Evolutionary conservation across 2,797 vertebrate species (phyloP), one percentile per base, ranked within the genome.

Genomic region (Parambassis ranga): DNA sequence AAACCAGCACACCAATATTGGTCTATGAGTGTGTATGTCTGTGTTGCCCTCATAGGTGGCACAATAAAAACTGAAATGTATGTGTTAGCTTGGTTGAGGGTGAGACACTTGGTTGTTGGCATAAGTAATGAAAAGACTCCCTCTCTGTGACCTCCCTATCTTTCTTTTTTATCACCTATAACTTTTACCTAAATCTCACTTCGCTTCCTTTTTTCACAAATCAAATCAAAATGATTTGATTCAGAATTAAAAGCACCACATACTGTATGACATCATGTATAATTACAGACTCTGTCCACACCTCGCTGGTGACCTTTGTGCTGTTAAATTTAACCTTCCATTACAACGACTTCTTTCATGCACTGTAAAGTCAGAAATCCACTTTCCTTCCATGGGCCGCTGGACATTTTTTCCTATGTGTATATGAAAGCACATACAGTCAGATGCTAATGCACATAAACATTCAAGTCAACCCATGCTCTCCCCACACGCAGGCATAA

Each of bases 81-180:
- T 68, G 55, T 50, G 66, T 63, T 52, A 35, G 57, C 59, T 79
- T 66, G 63, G 58, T 81, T 49, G 70, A 48, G 32, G 59, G 62
- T 56, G 70, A 52, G 48, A 76, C 61, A 59, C 64, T 77, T 75
- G 60, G 61, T 57, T 90, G 86, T 88, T 86, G 81, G 80, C 73
- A 82, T 61, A 81, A 79, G 82, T 61, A 83, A 64, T 65, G 75
- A 86, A 85, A 89, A 89, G 87, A 85, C 15, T 10, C 50, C 44
- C 50, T 65, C 20, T 41, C 48, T 10, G 7, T 32, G 14, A 33
- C 24, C 43, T 31, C 16, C 16, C 48, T 46, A n/a, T 14, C 4
- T 16, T 22, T 27, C 38, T 47, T 43, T 27, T 24, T 22, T 38
- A 35, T 23, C 14, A 18, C 23, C 15, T 7, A 4, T 18, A 18